Conservation (phyloP, 2,113 vertebrate species). For the Malurus elegans region DNA sequence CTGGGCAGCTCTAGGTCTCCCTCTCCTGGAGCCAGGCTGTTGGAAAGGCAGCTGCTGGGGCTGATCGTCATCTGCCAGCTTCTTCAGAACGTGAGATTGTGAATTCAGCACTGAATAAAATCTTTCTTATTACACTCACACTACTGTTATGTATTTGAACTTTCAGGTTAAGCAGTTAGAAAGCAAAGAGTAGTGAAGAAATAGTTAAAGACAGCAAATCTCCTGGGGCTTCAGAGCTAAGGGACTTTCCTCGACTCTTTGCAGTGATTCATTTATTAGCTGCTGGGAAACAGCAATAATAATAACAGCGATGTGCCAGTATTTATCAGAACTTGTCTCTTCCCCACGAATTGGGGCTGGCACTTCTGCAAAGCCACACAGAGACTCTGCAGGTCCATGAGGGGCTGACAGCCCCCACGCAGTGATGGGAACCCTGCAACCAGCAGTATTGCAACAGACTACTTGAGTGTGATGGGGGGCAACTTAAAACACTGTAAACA, state of each 20-base stretch:
- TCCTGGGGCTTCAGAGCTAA: background rate
- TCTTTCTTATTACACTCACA: background rate
- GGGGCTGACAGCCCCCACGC: fast-evolving
- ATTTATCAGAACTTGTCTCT: background rate
- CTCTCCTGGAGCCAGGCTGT: background rate
- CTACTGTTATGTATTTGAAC: background rate
- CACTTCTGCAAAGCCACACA: background rate
- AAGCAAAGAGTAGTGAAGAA: background rate
- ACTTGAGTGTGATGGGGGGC: background rate
- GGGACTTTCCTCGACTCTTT: background rate
- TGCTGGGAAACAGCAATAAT: background rate
- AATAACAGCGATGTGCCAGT: background rate
- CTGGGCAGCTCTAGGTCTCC: background rate
- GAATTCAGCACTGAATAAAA: background rate
- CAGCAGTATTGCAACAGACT: background rate
- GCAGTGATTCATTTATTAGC: background rate
- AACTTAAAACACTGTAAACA: background rate
- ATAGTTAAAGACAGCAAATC: background rate
- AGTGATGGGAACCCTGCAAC: background rate
- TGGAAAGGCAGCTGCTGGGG: background rate
- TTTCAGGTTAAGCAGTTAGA: background rate
- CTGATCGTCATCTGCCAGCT: background rate
- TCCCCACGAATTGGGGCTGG: background rate
- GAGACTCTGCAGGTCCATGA: background rate
- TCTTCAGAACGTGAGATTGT: background rate